Evolutionary conservation across 2,888 invertebrate species (phyloP).

Genomic region (Ferrisia virgata): DNA sequence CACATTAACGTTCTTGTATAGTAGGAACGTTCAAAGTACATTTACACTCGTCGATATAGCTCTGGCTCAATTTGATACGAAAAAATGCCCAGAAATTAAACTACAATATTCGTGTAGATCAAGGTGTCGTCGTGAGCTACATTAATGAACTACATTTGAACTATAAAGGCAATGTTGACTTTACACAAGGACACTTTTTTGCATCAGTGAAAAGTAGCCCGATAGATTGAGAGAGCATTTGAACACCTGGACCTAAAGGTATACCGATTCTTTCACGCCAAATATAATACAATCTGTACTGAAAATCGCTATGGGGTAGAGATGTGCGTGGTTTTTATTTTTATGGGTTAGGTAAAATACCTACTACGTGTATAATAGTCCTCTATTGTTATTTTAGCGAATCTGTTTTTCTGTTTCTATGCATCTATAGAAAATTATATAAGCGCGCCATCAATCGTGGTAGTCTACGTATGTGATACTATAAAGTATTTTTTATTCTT

Average conservation of each 20-base stretch:
- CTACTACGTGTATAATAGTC: not conserved
- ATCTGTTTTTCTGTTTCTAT: not conserved
- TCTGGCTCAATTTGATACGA: too few species aligned
- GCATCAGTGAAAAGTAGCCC: not conserved
- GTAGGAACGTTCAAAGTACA: too few species aligned
- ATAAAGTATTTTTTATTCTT: not conserved
- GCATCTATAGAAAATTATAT: not conserved
- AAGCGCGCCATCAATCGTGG: not conserved
- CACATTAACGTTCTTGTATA: not conserved
- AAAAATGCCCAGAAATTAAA: not conserved
- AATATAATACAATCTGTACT: not conserved
- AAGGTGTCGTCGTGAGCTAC: not conserved
- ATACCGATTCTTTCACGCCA: not conserved
- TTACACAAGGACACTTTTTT: not conserved
- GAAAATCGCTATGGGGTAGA: not conserved
- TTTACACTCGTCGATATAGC: too few species aligned
- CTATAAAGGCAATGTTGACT: not conserved
- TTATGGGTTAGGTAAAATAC: not conserved
- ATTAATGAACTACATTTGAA: not conserved
- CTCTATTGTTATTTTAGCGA: not conserved
- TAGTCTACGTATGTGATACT: not conserved
- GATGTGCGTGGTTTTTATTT: not conserved
- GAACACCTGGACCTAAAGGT: not conserved
- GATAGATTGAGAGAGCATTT: not conserved
- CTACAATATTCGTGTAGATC: not conserved